Evolutionary conservation across 2,888 invertebrate species (phyloP).

Genomic region (Tridacna gigas): DNA sequence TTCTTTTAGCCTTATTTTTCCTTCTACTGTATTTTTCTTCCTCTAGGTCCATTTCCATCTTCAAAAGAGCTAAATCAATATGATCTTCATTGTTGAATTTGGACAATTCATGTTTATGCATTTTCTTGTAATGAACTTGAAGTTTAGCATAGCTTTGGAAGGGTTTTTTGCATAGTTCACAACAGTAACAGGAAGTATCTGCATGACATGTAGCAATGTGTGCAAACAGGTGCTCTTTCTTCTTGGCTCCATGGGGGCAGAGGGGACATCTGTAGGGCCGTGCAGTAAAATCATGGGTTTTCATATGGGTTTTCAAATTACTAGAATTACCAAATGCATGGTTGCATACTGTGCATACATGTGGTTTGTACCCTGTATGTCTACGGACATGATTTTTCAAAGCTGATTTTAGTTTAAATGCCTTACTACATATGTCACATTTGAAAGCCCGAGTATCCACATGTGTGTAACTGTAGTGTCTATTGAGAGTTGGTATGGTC

Average conservation of each 20-base stretch:
- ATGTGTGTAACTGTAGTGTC: constrained; percentile 65
- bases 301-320: constrained; percentile 69
- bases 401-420: constrained; percentile 67
- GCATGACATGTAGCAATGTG: constrained; percentile 75
- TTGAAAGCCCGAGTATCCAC: constrained; percentile 60
- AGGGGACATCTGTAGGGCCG: constrained; percentile 73
- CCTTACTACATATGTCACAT: constrained; percentile 71
- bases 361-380: constrained; percentile 70
- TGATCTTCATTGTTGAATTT: constrained; percentile 36
- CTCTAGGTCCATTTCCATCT: constrained; percentile 47
- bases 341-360: constrained; percentile 69
- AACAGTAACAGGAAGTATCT: constrained; percentile 71
- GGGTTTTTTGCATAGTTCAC: constrained; percentile 75
- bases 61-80: constrained; percentile 36
- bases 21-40: constrained; percentile 26
- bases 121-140: constrained; percentile 67
- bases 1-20: constrained; percentile 22
- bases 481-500: constrained; percentile 54
- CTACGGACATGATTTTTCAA: constrained; percentile 66
- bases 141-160: constrained; percentile 70
- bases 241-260: constrained; percentile 72
- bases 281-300: constrained; percentile 66
- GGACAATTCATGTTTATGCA: constrained; percentile 58
- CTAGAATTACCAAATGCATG: constrained; percentile 57
- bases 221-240: constrained; percentile 67